Evolutionary conservation across 2,113 vertebrate species (phyloP).

Genomic region (Clarias batrachus): DNA sequence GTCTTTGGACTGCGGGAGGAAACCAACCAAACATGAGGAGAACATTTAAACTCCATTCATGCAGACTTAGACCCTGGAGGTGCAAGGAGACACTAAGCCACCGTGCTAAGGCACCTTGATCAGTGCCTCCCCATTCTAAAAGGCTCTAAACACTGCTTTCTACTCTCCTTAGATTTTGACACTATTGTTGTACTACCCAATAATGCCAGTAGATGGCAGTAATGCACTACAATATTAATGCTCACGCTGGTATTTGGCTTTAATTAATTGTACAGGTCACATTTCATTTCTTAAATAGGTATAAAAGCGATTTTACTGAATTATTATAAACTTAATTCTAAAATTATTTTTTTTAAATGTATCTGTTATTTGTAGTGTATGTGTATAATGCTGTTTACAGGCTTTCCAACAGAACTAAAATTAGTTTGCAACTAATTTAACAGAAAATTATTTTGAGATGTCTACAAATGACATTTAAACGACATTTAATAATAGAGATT

Average conservation of each 20-base stretch:
- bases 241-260: neutral
- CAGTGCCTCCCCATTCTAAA: no score
- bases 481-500: no score
- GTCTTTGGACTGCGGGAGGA: no score
- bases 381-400: neutral
- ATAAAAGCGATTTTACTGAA: neutral
- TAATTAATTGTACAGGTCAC: neutral
- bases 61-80: no score
- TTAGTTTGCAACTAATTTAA: neutral
- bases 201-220: neutral
- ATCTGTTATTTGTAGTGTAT: neutral
- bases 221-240: neutral
- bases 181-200: neutral
- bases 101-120: no score
- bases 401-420: neutral
- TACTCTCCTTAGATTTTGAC: neutral
- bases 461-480: no score
- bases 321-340: neutral
- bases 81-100: no score
- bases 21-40: no score
- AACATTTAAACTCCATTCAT: no score
- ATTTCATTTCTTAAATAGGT: neutral
- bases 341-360: neutral
- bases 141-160: no score
- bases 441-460: neutral